phyloP scores from a whole-genome alignment of 1,140 invertebrate species.

The Spodoptera frugiperda region DNA sequence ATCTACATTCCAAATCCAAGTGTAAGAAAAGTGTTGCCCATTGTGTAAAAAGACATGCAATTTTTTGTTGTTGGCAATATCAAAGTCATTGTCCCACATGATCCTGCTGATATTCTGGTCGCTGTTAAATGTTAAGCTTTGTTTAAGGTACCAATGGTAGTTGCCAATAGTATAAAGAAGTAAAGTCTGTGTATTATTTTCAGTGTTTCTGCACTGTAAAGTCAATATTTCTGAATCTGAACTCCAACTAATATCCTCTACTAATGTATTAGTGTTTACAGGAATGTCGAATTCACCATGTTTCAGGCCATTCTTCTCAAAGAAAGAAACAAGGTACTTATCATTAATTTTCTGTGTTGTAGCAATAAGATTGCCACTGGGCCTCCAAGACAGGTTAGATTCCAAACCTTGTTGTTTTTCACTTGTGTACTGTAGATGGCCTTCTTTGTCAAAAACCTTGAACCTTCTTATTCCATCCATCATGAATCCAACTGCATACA shows the following conservation, averaged over 20 bases:
- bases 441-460: constrained; percentile 92
- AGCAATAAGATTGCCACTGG: constrained; percentile 92
- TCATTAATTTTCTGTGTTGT: constrained; percentile 88
- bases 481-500: constrained; percentile 92
- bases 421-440: constrained; percentile 90
- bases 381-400: constrained; percentile 91
- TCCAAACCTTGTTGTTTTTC: constrained; percentile 91
- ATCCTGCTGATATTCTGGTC: constrained; percentile 83
- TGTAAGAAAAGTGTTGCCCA: constrained; percentile 87
- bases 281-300: constrained; percentile 94
- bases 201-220: constrained; percentile 86
- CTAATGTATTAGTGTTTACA: constrained; percentile 85
- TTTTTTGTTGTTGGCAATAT: constrained; percentile 85
- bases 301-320: constrained; percentile 97
- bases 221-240: constrained; percentile 91
- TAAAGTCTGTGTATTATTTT: constrained; percentile 78
- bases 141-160: constrained; percentile 97
- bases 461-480: constrained; percentile 86
- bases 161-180: constrained; percentile 94
- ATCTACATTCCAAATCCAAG: constrained; percentile 88
- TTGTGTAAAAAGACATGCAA: constrained; percentile 87
- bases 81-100: constrained; percentile 89
- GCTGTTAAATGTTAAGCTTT: constrained; percentile 87
- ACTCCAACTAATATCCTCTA: constrained; percentile 92
- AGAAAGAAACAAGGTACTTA: constrained; percentile 92